phyloP scores from a whole-genome alignment of 2,888 invertebrate genomes.

The Margaritifera margaritifera region DNA sequence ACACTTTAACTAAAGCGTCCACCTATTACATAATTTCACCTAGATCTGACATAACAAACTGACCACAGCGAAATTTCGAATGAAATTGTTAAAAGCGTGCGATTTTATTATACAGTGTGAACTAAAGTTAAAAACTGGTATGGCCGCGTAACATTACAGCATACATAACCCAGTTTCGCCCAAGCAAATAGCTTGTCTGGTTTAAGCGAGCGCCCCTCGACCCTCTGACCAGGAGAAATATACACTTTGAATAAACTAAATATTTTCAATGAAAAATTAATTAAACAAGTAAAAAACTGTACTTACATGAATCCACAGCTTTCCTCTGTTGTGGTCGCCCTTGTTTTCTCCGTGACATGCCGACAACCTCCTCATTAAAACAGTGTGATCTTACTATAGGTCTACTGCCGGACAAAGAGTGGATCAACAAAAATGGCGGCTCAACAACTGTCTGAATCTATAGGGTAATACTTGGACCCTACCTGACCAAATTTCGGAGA shows the following conservation, averaged over 20 bases:
- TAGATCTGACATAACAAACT: no score
- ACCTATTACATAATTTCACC: no score
- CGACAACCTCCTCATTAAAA: slow-evolving; percentile 50
- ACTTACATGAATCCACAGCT: slow-evolving; percentile 71
- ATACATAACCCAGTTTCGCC: no score
- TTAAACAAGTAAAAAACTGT: slow-evolving; percentile 26
- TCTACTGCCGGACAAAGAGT: slow-evolving; percentile 55
- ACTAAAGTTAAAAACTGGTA: no score
- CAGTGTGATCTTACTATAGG: slow-evolving; percentile 37
- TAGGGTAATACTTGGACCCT: slow-evolving; percentile 9
- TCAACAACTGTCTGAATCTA: slow-evolving; percentile 1
- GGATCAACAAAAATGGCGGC: slow-evolving; percentile 60
- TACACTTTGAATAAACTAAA: slow-evolving; percentile 14
- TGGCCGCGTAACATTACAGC: no score
- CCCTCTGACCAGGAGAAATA: no score
- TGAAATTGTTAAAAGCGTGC: no score
- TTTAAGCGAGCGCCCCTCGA: no score
- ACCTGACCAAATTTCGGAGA: slow-evolving; percentile 5
- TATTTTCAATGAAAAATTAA: slow-evolving; percentile 22
- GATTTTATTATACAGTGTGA: no score
- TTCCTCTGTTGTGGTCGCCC: slow-evolving; percentile 73
- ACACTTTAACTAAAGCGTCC: no score
- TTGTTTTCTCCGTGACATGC: slow-evolving; percentile 71
- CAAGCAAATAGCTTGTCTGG: no score
- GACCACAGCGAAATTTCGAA: no score